Conservation (phyloP, 2,888 invertebrate genomes). For the Syrphus vitripennis region DNA sequence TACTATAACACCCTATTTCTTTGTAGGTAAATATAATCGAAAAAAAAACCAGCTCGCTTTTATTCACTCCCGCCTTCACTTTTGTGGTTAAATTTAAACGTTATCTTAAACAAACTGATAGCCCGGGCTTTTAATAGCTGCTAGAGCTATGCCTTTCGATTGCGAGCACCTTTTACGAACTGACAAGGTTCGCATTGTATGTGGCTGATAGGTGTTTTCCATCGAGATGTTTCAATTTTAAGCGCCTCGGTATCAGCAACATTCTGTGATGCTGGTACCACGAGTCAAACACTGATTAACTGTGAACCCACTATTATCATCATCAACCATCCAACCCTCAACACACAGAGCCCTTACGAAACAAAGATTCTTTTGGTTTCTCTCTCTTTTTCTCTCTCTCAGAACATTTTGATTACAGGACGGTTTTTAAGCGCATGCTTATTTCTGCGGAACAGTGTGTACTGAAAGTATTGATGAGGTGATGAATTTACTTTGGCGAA, state of each 20-base stretch:
- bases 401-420: slow-evolving; percentile 13
- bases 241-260: slow-evolving; percentile 48
- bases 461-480: slow-evolving; percentile 14
- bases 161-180: slow-evolving; percentile 64
- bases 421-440: slow-evolving; percentile 38
- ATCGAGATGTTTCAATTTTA: slow-evolving; percentile 17
- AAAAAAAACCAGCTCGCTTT: not conserved
- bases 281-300: slow-evolving; percentile 59
- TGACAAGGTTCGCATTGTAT: slow-evolving; percentile 47
- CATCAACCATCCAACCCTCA: slow-evolving; percentile 36
- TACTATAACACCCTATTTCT: slow-evolving; percentile 11
- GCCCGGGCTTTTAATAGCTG: slow-evolving; percentile 5
- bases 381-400: too few relatives aligned
- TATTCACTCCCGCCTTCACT: slow-evolving; percentile 42
- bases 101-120: slow-evolving; percentile 12
- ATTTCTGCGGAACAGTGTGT: slow-evolving; percentile 41
- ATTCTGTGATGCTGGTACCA: slow-evolving; percentile 53
- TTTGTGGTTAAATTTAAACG: not conserved
- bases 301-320: slow-evolving; percentile 14
- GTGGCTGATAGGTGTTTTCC: slow-evolving; percentile 54
- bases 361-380: too few relatives aligned
- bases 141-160: slow-evolving; percentile 49
- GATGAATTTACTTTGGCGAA: not conserved
- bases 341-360: slow-evolving; percentile 5
- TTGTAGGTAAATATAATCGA: not conserved